phyloP scores from a whole-genome alignment of 2,888 invertebrate genomes.

The Orchestes rusci region DNA sequence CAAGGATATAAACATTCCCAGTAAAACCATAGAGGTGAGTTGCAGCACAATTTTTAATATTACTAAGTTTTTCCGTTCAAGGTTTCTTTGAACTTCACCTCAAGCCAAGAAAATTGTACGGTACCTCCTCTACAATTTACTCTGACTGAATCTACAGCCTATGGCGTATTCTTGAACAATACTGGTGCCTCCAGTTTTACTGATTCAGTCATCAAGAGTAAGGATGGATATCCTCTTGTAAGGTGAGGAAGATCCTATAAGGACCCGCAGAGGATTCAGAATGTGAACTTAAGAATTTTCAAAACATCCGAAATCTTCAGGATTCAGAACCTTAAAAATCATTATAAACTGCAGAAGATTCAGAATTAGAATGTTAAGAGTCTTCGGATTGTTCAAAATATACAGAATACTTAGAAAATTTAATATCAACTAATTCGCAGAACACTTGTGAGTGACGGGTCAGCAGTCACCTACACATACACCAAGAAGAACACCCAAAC shows the following conservation, averaged over 20 bases:
- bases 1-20: constrained; percentile 13
- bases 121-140: not conserved
- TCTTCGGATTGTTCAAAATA: no score
- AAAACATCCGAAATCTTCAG: no score
- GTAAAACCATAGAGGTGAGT: not conserved
- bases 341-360: no score
- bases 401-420: no score
- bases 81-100: not conserved
- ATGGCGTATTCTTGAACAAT: constrained; percentile 25
- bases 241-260: no score
- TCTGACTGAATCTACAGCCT: constrained; percentile 14
- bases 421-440: constrained; percentile 3
- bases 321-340: no score
- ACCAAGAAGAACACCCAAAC: constrained; percentile 2
- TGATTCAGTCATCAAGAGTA: constrained; percentile 49
- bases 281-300: no score
- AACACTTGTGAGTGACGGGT: constrained; percentile 6
- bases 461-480: constrained; percentile 6
- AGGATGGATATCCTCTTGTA: constrained; percentile 50
- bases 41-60: not conserved
- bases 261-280: no score
- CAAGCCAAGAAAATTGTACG: not conserved
- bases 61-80: not conserved
- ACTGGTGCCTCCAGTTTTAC: constrained; percentile 28
- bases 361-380: no score